phyloP scores from a whole-genome alignment of 1,140 invertebrate genomes.

The Ctenoplectra terminalis region DNA sequence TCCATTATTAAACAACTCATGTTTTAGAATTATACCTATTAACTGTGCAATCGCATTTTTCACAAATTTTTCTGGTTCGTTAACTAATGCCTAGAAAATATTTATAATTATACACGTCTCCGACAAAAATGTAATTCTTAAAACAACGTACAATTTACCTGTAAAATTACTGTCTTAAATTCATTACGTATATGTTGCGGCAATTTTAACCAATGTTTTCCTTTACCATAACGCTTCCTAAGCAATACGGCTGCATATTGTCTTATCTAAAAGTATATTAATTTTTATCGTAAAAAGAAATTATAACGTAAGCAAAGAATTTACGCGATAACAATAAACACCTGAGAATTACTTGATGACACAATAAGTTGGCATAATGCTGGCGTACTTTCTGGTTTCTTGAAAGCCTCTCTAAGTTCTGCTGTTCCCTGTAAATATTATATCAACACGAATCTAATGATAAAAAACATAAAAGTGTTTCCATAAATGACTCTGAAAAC shows the following conservation, averaged over 20 bases:
- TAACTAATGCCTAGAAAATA: slow-evolving; percentile 84
- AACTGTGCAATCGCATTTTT: slow-evolving; percentile 87
- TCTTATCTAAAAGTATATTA: slow-evolving; percentile 83
- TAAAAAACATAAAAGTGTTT: slow-evolving; percentile 33
- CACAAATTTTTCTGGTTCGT: slow-evolving; percentile 86
- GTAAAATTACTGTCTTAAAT: slow-evolving; percentile 74
- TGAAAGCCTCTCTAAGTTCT: slow-evolving; percentile 86
- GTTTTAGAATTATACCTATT: slow-evolving; percentile 87
- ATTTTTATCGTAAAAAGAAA: not conserved
- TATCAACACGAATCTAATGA: not conserved
- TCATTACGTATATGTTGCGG: slow-evolving; percentile 76
- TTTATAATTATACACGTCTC: not conserved
- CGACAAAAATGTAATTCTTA: slow-evolving; percentile 12
- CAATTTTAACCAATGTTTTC: slow-evolving; percentile 85
- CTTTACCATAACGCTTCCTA: slow-evolving; percentile 85
- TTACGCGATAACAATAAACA: slow-evolving; percentile 72
- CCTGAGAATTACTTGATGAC: slow-evolving; percentile 83
- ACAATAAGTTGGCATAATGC: slow-evolving; percentile 85
- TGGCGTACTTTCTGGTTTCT: slow-evolving; percentile 85
- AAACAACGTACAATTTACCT: slow-evolving; percentile 62
- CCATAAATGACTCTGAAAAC: not conserved
- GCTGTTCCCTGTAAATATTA: slow-evolving; percentile 84
- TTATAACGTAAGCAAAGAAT: not conserved
- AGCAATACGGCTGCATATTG: slow-evolving; percentile 88
- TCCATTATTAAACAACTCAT: slow-evolving; percentile 86